Conservation (phyloP, 2,888 invertebrate species). For the Boloria selene region DNA sequence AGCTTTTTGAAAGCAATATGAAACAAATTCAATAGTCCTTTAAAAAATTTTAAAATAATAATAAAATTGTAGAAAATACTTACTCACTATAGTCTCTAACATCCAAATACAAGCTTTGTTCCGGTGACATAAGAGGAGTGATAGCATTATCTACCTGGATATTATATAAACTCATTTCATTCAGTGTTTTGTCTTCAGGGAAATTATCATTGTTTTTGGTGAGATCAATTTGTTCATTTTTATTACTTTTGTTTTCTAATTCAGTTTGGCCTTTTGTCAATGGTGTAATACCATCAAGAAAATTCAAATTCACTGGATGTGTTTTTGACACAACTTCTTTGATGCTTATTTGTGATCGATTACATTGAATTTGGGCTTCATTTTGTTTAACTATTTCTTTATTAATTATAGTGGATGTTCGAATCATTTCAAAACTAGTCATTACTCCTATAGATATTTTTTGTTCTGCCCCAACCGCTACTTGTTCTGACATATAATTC, state of each 20-base stretch:
- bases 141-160: slow-evolving; percentile 74
- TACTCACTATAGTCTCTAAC: slow-evolving; percentile 76
- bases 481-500: slow-evolving; percentile 58
- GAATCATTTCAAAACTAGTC: slow-evolving; percentile 86
- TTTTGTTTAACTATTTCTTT: slow-evolving; percentile 64
- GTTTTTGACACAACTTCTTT: slow-evolving; percentile 64
- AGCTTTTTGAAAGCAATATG: neutral
- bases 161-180: slow-evolving; percentile 75
- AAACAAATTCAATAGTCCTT: slow-evolving; percentile 9
- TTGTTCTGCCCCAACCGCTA: slow-evolving; percentile 60
- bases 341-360: slow-evolving; percentile 70
- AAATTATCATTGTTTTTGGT: slow-evolving; percentile 43
- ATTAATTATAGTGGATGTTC: slow-evolving; percentile 74
- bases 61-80: slow-evolving; percentile 45
- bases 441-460: slow-evolving; percentile 87
- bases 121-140: slow-evolving; percentile 73
- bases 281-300: slow-evolving; percentile 71
- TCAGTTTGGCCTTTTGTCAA: slow-evolving; percentile 41
- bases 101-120: slow-evolving; percentile 73
- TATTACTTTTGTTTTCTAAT: slow-evolving; percentile 31
- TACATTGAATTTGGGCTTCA: slow-evolving; percentile 72
- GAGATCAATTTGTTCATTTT: slow-evolving; percentile 27
- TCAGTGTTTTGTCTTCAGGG: slow-evolving; percentile 68
- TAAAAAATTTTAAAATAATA: slow-evolving; percentile 11
- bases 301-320: slow-evolving; percentile 62